Evolutionary conservation across 2,113 vertebrate species (phyloP).

Genomic region (Rana temporaria): DNA sequence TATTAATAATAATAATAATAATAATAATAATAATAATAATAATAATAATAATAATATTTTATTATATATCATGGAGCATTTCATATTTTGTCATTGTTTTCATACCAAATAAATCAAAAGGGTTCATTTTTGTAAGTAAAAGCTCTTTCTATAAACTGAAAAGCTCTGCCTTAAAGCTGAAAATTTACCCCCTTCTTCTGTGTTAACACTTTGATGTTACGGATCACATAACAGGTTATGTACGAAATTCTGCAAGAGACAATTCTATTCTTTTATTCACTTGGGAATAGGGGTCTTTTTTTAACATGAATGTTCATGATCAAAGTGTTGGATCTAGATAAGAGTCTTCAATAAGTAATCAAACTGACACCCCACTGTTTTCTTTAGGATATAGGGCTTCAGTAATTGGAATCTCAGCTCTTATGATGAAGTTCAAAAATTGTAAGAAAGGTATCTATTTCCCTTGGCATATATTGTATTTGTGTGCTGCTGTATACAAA

Average conservation of each 20-base stretch:
- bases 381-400: slow-evolving; percentile 50
- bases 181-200: slow-evolving; percentile 21
- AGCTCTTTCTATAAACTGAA: neutral
- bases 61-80: too few relatives aligned
- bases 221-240: slow-evolving; percentile 53
- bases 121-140: neutral
- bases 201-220: slow-evolving; percentile 47
- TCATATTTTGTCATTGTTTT: too few relatives aligned
- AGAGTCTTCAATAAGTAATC: slow-evolving; percentile 67
- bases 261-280: slow-evolving; percentile 28
- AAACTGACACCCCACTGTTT: slow-evolving; percentile 63
- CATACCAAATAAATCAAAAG: neutral
- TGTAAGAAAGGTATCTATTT: neutral
- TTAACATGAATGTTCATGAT: slow-evolving; percentile 61
- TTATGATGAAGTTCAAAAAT: neutral
- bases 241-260: slow-evolving; percentile 46
- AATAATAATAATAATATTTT: too few relatives aligned
- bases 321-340: slow-evolving; percentile 62
- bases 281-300: slow-evolving; percentile 55
- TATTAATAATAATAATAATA: too few relatives aligned
- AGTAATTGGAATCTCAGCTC: slow-evolving; percentile 17
- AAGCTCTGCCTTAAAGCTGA: slow-evolving; percentile 45
- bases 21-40: too few relatives aligned
- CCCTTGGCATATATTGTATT: neutral
- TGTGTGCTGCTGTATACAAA: too few relatives aligned